These are phyloP conservation scores for Pycnonotus jocosus DNA, from an alignment of 2,113 vertebrate species.

Conservation along the genomic window DNA sequence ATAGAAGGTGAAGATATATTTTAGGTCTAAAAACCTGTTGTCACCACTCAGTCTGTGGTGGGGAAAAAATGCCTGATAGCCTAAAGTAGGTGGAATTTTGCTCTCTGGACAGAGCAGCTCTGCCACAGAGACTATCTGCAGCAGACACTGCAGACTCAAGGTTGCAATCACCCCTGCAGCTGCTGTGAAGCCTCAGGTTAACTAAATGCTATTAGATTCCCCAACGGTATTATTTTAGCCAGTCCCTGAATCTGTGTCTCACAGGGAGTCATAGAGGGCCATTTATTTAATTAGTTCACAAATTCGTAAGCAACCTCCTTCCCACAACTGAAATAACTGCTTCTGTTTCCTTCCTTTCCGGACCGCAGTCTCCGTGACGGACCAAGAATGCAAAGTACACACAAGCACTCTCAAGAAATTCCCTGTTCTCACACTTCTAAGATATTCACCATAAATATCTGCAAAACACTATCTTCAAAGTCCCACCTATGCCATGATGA, in stretches of 20 bases:
- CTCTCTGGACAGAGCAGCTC: neutral
- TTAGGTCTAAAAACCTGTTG: neutral
- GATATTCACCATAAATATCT: neutral
- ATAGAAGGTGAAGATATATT: neutral
- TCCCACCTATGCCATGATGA: neutral
- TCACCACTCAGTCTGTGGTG: neutral
- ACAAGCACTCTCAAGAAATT: neutral
- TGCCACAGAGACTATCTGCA: neutral
- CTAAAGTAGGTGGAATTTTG: neutral
- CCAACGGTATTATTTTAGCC: neutral
- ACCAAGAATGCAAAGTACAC: neutral
- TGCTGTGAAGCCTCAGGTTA: neutral
- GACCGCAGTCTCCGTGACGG: rapidly evolving
- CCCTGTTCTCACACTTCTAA: neutral
- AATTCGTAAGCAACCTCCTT: neutral
- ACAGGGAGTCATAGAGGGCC: neutral
- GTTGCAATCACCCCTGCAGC: neutral
- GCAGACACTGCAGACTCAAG: neutral
- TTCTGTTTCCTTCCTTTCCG: neutral
- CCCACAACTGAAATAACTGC: neutral
- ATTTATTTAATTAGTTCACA: neutral
- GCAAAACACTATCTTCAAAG: neutral
- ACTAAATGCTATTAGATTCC: neutral
- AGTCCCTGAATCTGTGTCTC: rapidly evolving
- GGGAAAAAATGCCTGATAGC: neutral